Evolutionary conservation across 2,113 vertebrate genomes (phyloP), one percentile per base, ranked within the genome.

Genomic region (Danionella cerebrum): DNA sequence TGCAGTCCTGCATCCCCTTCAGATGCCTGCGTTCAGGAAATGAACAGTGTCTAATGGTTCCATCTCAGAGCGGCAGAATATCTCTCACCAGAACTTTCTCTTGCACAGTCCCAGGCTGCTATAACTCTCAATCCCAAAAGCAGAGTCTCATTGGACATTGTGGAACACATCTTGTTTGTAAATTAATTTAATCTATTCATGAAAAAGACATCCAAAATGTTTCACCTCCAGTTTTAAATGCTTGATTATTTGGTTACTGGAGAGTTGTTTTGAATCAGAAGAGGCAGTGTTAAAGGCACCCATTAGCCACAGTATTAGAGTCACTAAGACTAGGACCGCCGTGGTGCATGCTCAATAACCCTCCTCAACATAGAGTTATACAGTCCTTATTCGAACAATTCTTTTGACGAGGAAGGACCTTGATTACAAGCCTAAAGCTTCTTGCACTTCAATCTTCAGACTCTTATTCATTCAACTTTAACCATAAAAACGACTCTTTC

Each of bases 401-500:
- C 24, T 45, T 60, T 60, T 60, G 58, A 60, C 58, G 45, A 45
- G 39, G 24, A 44, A 29, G 57, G 44, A 60, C 22, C 10, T 5
- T 29, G 22, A 44, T 59, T 44, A 57, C 19, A 24, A 57, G 54
- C 57, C 39, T 11, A 18, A 19, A 39, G 57, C 38, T 31, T 41
- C 36, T 27, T 31, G 24, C 39, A 59, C 10, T 27, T 6, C 8
- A 25, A 45, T 45, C 25, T 31, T 1, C 10, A 12, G 25, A 60
- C 39, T 42, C 31, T 21, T 29, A 60, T 45, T 60, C 42, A 16
- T 21, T 45, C 29, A 29, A 27, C 58, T 21, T 14, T 31, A 60
- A 60, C 39, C 58, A 45, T 41, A 60, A 27, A 60, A 31, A 29
- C n/a, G 41, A 33, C 12, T 44, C 21, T 44, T 38, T 44, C 38